Evolutionary conservation across 1,140 invertebrate genomes (phyloP).

Genomic region (Aleiodes sp.): DNA sequence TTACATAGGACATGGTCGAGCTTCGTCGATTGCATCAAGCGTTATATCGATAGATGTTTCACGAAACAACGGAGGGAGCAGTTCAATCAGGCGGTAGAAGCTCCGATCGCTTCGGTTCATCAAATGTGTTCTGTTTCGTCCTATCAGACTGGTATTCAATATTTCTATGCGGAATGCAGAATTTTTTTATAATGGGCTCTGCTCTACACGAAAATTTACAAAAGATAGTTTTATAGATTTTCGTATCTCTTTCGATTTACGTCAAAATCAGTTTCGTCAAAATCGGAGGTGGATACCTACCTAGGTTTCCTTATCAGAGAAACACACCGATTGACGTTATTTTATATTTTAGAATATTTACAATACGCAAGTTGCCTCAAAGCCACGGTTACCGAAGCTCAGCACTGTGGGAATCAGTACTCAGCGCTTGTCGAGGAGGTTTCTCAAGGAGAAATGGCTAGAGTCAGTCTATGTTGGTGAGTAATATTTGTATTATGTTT

Average conservation of each 20-base stretch:
- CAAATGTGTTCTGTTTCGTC: constrained; percentile 69
- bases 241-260: too few relatives aligned
- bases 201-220: neutral
- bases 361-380: constrained; percentile 71
- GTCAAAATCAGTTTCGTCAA: too few relatives aligned
- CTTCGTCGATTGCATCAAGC: constrained; percentile 69
- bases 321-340: too few relatives aligned
- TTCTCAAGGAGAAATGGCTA: constrained; percentile 67
- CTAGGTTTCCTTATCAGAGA: too few relatives aligned
- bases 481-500: constrained; percentile 26
- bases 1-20: constrained; percentile 66
- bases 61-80: constrained; percentile 65
- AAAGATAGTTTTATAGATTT: neutral
- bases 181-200: too few relatives aligned
- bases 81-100: constrained; percentile 70
- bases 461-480: constrained; percentile 70
- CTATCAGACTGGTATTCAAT: constrained; percentile 67
- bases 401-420: constrained; percentile 70
- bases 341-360: constrained; percentile 67
- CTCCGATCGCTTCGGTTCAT: constrained; percentile 69
- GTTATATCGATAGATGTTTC: constrained; percentile 70
- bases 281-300: too few relatives aligned
- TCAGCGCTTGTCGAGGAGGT: constrained; percentile 69
- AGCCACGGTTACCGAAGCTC: constrained; percentile 67
- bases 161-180: constrained; percentile 1